phyloP scores from a whole-genome alignment of 92 coral and sea anemone genomes.

The Epizoanthus stellaris region DNA sequence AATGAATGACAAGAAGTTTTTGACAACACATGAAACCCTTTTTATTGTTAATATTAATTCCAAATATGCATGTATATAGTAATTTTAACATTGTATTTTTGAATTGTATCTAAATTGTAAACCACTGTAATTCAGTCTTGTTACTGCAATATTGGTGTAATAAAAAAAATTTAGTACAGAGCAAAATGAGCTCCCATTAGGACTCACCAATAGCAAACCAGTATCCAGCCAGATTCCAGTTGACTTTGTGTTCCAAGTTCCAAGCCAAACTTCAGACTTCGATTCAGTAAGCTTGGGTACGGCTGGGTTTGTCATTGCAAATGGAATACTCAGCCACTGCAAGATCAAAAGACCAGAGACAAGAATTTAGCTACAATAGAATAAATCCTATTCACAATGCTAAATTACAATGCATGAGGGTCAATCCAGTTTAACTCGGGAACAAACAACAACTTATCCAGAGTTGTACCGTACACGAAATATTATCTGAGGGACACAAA shows the following conservation, averaged over 20 bases:
- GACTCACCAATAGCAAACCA: conserved; percentile 50
- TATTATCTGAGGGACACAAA: too few species aligned
- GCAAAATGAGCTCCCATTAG: background rate
- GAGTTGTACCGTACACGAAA: too few species aligned
- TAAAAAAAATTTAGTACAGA: background rate
- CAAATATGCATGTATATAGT: too few species aligned
- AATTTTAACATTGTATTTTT: too few species aligned
- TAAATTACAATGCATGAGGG: background rate
- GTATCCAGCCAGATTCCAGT: conserved; percentile 61
- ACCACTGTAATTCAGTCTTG: background rate
- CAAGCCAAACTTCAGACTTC: conserved; percentile 46
- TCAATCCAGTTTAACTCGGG: too few species aligned
- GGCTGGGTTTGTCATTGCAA: conserved; percentile 82
- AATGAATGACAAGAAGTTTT: too few species aligned
- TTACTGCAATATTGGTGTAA: too few species aligned
- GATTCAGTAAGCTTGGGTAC: conserved; percentile 32
- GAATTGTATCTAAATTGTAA: too few species aligned
- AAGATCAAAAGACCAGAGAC: background rate
- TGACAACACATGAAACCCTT: too few species aligned
- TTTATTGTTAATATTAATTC: too few species aligned
- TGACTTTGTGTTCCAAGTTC: conserved; percentile 46
- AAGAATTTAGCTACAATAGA: background rate
- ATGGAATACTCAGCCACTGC: conserved; percentile 93
- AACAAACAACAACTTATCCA: too few species aligned
- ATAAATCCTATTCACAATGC: background rate